A percentile compares a stretch with the other conserved stretches of the same genome.
These are phyloP conservation scores for Melanotaenia parkinsoni DNA, from an alignment of 2,797 vertebrate species.

Conservation along the genomic window DNA sequence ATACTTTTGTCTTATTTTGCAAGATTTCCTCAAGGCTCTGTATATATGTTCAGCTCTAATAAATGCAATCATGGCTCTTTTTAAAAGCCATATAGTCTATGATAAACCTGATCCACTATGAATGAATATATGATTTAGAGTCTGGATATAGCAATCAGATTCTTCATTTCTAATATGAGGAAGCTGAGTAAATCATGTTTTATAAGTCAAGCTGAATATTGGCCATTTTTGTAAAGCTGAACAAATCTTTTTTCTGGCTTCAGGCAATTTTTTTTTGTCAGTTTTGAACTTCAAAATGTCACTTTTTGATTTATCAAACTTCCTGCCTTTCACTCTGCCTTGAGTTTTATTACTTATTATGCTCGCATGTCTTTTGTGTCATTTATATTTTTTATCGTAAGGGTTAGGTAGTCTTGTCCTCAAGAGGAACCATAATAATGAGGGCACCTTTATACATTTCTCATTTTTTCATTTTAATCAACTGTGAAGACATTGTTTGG, in stretches of 20 bases:
- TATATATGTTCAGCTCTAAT: neutral
- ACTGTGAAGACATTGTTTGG: neutral
- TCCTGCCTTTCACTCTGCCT: neutral
- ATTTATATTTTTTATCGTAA: neutral
- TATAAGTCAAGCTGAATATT: neutral
- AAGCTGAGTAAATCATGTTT: too few species aligned
- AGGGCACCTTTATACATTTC: neutral
- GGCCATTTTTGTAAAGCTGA: neutral
- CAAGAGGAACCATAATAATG: neutral
- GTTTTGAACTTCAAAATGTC: neutral
- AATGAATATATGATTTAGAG: neutral
- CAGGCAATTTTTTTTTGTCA: neutral
- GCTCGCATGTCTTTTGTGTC: neutral
- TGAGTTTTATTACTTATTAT: neutral
- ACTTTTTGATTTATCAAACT: neutral
- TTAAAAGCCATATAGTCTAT: neutral
- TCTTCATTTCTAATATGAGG: neutral
- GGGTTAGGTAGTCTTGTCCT: neutral
- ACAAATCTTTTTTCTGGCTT: neutral
- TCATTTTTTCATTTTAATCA: neutral
- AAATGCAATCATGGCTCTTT: neutral
- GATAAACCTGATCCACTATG: neutral
- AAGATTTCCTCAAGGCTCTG: neutral
- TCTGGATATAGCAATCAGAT: neutral
- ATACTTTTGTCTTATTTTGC: neutral